Percentiles rank a stretch among this genome's conserved stretches.
Evolutionary conservation across 2,113 vertebrate species (phyloP).

Genomic region (Crotalus viridis): DNA sequence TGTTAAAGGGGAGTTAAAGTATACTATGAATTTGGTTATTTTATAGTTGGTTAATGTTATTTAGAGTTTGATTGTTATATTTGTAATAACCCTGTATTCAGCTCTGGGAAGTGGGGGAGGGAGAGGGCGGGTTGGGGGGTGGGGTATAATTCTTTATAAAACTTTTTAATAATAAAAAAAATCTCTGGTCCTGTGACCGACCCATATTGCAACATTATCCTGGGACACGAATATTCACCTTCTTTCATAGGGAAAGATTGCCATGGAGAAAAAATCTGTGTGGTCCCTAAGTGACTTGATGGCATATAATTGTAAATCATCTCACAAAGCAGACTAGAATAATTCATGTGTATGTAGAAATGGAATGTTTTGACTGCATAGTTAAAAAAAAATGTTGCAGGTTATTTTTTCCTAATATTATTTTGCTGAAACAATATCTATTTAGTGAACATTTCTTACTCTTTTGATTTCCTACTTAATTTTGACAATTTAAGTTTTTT

Average conservation of each 20-base stretch:
- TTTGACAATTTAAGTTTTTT: slow-evolving; percentile 36
- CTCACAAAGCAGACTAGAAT: not conserved
- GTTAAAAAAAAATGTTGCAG: not conserved
- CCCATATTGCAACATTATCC: too few relatives aligned
- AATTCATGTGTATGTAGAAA: not conserved
- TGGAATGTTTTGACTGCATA: not conserved
- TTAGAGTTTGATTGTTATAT: too few relatives aligned
- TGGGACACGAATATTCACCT: too few relatives aligned
- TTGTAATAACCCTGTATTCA: too few relatives aligned
- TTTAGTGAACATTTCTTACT: not conserved
- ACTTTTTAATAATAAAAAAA: too few relatives aligned
- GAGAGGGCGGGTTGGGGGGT: too few relatives aligned
- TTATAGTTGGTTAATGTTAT: too few relatives aligned
- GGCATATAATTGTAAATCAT: not conserved
- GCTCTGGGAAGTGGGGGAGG: too few relatives aligned
- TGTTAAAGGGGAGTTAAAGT: too few relatives aligned
- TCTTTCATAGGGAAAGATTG: not conserved
- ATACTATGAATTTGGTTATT: too few relatives aligned
- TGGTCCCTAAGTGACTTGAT: not conserved
- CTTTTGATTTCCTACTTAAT: not conserved
- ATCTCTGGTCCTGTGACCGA: too few relatives aligned
- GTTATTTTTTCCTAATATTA: not conserved
- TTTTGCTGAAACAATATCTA: not conserved
- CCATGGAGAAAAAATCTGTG: not conserved
- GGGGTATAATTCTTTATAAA: too few relatives aligned